These are phyloP conservation scores for Aphis craccivora DNA, from an alignment of 1,140 invertebrate genomes.

Conservation along the genomic window DNA sequence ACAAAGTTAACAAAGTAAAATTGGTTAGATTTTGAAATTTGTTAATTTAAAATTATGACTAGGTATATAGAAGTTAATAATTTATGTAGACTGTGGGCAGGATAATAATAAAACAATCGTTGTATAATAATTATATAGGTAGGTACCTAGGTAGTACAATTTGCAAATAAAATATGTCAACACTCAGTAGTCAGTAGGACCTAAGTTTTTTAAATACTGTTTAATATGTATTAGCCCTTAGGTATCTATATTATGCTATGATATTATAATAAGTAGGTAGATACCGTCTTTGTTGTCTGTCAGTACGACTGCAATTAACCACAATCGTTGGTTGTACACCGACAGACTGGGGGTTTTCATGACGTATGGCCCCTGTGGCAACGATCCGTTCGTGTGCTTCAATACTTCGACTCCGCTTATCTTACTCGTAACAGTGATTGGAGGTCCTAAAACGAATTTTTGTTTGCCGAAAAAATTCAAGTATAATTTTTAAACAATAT, in stretches of 20 bases:
- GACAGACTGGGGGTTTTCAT: slow-evolving; percentile 81
- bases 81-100: neutral
- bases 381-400: slow-evolving; percentile 61
- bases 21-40: no score
- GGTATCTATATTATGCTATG: no score
- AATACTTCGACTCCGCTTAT: slow-evolving; percentile 67
- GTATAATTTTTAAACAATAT: neutral
- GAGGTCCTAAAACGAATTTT: slow-evolving; percentile 74
- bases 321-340: slow-evolving; percentile 91
- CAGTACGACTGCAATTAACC: slow-evolving; percentile 86
- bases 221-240: neutral
- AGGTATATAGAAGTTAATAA: neutral
- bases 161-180: neutral
- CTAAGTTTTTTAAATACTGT: neutral
- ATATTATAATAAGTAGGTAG: no score
- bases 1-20: no score
- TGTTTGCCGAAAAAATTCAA: no score
- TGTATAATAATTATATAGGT: neutral
- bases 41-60: no score
- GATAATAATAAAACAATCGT: neutral
- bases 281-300: slow-evolving; percentile 86
- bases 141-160: neutral
- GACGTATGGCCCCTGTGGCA: slow-evolving; percentile 77
- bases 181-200: neutral
- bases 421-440: slow-evolving; percentile 82